Base-by-base conservation (phyloP, 2,797 vertebrate species). In the Gymnothorax reevesii region DNA sequence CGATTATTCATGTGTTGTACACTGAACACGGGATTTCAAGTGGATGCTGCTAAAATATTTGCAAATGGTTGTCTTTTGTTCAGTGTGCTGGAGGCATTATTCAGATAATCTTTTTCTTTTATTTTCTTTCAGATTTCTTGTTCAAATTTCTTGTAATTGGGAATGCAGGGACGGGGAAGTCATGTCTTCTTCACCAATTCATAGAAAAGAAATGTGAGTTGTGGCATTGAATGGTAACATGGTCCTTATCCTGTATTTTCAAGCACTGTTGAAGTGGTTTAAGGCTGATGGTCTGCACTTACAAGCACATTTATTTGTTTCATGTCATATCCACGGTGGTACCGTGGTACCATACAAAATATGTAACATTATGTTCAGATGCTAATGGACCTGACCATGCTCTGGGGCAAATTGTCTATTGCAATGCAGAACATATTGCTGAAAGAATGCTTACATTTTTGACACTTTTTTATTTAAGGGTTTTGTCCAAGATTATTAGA, bases 101-200 rank as follows among this genome's bases (percentile, higher is more conserved):
- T 7, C 52, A 25, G 33, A 3, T 83, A 22, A 42, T 12, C 64
- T 59, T 3, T 75, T 88, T 4, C 89, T n/a, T 54, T 91, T 83
- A 90, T 88, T 57, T 87, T n/a, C 73, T n/a, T 83, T 80, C 93
- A 99, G 98, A 98, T 95, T 99, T 98, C 93, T 96, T 99, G 89
- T 98, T 98, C 94, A 98, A 98, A 93, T 98, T 98, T 94, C 95
- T 98, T 87, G 98, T 98, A 87, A 98, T 98, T 83, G 98, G 97
- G 84, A 98, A 97, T 87, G 97, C 97, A 17, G 98, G 98, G 85
- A 97, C 98, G n/a, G 98, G 98, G 77, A 98, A 98, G 90, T 98
- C 98, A 89, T 98, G 98, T 92, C 96, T 98, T 73, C 96, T 98
- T 90, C 98, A 98, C 91, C 98, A 98, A 93, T 98, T 98, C 91